Percentiles rank a stretch among this genome's conserved stretches.
phyloP scores from a whole-genome alignment of 2,888 invertebrate genomes.

The Meiosimyza platycephala region DNA sequence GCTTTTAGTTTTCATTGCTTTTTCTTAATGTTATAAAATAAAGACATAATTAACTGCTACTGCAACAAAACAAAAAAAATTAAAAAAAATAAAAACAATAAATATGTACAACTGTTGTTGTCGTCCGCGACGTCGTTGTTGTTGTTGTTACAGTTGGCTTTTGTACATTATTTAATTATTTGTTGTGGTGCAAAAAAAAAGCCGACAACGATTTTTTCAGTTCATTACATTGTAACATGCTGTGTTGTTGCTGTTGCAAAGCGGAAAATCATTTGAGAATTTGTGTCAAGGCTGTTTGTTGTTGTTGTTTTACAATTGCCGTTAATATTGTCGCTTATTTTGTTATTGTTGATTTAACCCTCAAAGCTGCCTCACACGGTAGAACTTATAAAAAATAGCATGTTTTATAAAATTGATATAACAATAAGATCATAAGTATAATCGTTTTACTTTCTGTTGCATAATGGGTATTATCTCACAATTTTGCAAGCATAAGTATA shows the following conservation, averaged over 20 bases:
- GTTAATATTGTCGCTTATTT: no score
- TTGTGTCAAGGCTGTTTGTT: constrained; percentile 21
- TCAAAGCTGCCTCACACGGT: no score
- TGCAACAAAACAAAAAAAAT: neutral
- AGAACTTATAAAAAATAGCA: no score
- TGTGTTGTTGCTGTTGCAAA: constrained; percentile 7
- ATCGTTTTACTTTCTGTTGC: no score
- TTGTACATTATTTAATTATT: neutral
- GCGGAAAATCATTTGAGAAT: constrained; percentile 19
- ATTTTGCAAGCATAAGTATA: no score
- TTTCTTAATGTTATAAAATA: neutral
- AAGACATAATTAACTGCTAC: constrained; percentile 16
- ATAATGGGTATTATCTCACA: no score
- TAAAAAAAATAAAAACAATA: neutral
- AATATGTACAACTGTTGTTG: neutral
- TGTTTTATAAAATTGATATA: no score
- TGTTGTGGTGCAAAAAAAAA: neutral
- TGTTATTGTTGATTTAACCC: no score
- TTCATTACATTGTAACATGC: constrained; percentile 9
- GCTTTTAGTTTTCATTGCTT: neutral
- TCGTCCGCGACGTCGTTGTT: neutral
- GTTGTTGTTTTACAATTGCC: neutral
- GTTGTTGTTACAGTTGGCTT: neutral
- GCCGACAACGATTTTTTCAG: constrained; percentile 8
- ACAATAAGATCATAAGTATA: no score